phyloP scores from a whole-genome alignment of 2,888 invertebrate species.

The Tetrapedia diversipes region DNA sequence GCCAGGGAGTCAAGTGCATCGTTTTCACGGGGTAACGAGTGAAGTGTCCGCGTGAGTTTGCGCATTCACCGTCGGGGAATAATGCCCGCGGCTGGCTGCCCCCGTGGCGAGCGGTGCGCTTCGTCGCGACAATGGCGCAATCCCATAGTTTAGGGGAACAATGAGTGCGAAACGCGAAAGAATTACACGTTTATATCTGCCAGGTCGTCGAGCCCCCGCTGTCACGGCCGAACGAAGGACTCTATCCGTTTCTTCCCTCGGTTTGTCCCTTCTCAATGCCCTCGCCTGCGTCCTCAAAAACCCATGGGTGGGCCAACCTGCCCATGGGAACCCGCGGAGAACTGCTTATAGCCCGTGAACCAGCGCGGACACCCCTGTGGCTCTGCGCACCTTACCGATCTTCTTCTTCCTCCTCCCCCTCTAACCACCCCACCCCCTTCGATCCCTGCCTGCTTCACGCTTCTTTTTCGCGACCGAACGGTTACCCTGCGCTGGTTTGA shows the following conservation, averaged over 20 bases:
- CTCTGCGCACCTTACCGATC: constrained; percentile 62
- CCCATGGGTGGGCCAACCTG: constrained; percentile 82
- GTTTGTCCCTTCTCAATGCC: constrained; percentile 52
- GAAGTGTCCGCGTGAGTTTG: constrained; percentile 23
- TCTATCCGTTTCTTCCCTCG: constrained; percentile 76
- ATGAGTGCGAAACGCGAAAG: constrained; percentile 78
- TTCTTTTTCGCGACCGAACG: constrained; percentile 46
- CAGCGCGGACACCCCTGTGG: constrained; percentile 60
- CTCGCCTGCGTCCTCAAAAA: constrained; percentile 63
- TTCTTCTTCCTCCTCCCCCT: constrained; percentile 46
- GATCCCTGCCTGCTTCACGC: background rate
- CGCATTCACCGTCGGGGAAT: constrained; percentile 24
- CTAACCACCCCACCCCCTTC: constrained; percentile 17
- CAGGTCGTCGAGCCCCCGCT: constrained; percentile 74
- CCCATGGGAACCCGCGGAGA: constrained; percentile 74
- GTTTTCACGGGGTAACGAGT: constrained; percentile 40
- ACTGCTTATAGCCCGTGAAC: constrained; percentile 47
- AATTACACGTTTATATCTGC: constrained; percentile 71
- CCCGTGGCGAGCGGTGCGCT: constrained; percentile 38
- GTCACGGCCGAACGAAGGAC: constrained; percentile 79
- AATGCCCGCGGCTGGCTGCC: constrained; percentile 29
- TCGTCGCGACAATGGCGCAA: constrained; percentile 73
- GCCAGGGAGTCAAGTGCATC: constrained; percentile 53
- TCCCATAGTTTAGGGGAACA: constrained; percentile 77
- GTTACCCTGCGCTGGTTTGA: constrained; percentile 35